Percentiles rank a stretch among this genome's conserved stretches.
Conservation (phyloP, 1,140 invertebrate species). For the Pteromalus puparum region DNA sequence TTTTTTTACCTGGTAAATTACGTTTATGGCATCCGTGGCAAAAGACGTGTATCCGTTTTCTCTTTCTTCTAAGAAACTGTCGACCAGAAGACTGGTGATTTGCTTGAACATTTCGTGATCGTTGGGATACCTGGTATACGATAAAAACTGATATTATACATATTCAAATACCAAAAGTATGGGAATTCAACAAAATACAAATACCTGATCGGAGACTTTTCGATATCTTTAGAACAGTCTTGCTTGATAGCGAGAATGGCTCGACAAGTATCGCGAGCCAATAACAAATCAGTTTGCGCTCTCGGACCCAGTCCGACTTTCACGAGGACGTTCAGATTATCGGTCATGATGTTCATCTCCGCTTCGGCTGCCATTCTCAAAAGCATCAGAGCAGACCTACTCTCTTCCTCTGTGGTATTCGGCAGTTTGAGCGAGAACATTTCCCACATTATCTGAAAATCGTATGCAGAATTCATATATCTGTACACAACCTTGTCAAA, state of each 20-base stretch:
- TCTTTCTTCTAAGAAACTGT: conserved; percentile 71
- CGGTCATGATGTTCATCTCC: conserved; percentile 74
- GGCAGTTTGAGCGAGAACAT: conserved; percentile 85
- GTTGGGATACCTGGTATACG: conserved; percentile 69
- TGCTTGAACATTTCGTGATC: conserved; percentile 78
- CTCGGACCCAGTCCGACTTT: conserved; percentile 76
- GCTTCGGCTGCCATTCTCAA: conserved; percentile 83
- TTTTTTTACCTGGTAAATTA: conserved; percentile 77
- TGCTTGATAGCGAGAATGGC: conserved; percentile 76
- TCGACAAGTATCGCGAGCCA: conserved; percentile 79
- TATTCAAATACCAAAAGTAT: conserved; percentile 36
- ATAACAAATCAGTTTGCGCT: conserved; percentile 74
- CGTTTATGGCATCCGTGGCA: conserved; percentile 77
- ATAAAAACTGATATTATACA: neutral
- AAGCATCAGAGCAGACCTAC: conserved; percentile 82
- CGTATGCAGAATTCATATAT: conserved; percentile 22
- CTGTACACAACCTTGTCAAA: neutral
- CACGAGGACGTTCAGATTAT: conserved; percentile 78
- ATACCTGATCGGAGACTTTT: conserved; percentile 63
- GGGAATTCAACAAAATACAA: neutral
- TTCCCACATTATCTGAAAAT: conserved; percentile 85
- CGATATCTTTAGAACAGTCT: conserved; percentile 57
- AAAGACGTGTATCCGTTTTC: conserved; percentile 78
- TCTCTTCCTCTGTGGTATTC: conserved; percentile 81
- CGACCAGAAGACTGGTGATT: conserved; percentile 72